Evolutionary conservation across 30 jellyfish, hydroid and myxozoan genomes (phyloP).

Genomic region (Mastigias papua): DNA sequence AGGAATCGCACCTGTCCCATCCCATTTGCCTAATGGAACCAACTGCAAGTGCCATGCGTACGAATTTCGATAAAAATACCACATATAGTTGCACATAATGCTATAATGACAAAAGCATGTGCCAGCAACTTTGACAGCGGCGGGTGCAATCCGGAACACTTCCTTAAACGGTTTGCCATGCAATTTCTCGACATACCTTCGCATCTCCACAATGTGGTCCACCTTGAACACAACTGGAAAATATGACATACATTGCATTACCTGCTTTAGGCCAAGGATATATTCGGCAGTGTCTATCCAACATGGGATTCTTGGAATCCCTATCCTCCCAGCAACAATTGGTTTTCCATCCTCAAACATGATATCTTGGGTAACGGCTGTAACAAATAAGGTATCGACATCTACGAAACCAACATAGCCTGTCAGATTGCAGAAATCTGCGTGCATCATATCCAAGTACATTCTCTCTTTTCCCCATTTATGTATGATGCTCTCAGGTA

Average conservation of each 20-base stretch:
- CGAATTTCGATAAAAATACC: conserved; percentile 60
- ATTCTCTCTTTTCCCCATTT: conserved; percentile 53
- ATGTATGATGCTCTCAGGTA: conserved; percentile 26
- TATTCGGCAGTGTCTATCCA: conserved; percentile 61
- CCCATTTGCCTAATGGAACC: conserved; percentile 48
- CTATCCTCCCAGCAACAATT: conserved; percentile 38
- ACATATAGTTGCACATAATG: conserved; percentile 57
- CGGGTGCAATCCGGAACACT: conserved; percentile 51
- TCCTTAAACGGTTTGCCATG: conserved; percentile 52
- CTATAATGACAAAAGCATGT: conserved; percentile 55
- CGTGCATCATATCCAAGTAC: conserved; percentile 63
- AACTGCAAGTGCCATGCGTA: conserved; percentile 61
- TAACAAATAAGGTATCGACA: conserved; percentile 51
- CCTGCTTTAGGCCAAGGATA: conserved; percentile 59
- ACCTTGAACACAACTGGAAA: conserved; percentile 67
- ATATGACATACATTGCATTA: conserved; percentile 68
- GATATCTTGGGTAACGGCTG: conserved; percentile 54
- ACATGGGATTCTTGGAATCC: conserved; percentile 51
- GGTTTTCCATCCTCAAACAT: conserved; percentile 64
- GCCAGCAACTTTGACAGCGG: conserved; percentile 13
- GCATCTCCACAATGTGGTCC: conserved; percentile 51
- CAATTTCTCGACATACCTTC: conserved; percentile 38
- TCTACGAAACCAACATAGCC: conserved; percentile 66
- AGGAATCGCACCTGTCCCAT: conserved; percentile 46
- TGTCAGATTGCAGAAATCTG: conserved; percentile 18